phyloP scores from a whole-genome alignment of 2,797 vertebrate species.

The Microctenopoma lineatum region DNA sequence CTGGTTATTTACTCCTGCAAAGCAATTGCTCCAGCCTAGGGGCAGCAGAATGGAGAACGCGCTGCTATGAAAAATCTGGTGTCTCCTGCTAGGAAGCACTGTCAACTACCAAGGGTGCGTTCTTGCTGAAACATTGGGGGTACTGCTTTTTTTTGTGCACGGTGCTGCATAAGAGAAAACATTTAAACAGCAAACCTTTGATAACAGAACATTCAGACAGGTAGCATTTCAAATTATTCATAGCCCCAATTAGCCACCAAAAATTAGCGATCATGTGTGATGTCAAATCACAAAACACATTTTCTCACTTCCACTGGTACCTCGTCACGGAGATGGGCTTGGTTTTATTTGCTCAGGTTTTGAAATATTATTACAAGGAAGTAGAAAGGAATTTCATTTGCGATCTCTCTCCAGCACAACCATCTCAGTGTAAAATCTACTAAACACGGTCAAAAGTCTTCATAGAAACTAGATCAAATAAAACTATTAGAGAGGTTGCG shows the following conservation, averaged over 20 bases:
- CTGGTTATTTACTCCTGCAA: conserved; percentile 86
- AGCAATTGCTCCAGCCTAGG: conserved; percentile 76
- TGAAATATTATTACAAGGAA: background rate
- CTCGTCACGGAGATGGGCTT: background rate
- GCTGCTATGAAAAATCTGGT: conserved; percentile 77
- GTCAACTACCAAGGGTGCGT: conserved; percentile 71
- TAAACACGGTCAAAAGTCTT: background rate
- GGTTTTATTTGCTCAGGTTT: conserved; percentile 6
- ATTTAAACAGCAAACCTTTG: conserved; percentile 11
- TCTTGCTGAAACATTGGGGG: conserved; percentile 70
- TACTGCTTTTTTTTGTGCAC: conserved; percentile 55
- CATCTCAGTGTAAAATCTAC: background rate
- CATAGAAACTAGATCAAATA: background rate
- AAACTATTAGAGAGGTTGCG: background rate
- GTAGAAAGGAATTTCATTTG: background rate
- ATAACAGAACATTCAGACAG: background rate
- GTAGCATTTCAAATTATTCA: background rate
- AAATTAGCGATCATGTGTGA: conserved; percentile 25
- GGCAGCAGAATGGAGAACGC: conserved; percentile 66
- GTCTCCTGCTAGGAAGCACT: conserved; percentile 70
- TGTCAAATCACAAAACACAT: conserved; percentile 11
- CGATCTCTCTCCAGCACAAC: background rate
- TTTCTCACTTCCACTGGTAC: conserved; percentile 6
- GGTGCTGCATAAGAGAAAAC: conserved; percentile 40
- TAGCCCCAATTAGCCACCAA: conserved; percentile 14